phyloP scores from a whole-genome alignment of 2,797 vertebrate genomes.

The Characodon lateralis region DNA sequence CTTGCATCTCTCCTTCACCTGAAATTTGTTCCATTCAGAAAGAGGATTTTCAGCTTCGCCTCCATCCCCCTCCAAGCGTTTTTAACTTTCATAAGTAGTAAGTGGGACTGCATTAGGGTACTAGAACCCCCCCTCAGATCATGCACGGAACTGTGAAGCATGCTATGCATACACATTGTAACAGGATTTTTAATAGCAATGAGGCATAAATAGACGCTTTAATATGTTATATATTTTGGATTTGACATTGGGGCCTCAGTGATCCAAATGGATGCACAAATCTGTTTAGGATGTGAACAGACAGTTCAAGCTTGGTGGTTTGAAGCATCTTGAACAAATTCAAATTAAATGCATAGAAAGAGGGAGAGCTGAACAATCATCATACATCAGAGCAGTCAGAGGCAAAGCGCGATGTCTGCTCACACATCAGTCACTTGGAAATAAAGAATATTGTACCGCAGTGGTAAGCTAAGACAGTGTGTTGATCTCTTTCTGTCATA shows the following conservation, averaged over 20 bases:
- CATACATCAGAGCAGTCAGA: slow-evolving; percentile 62
- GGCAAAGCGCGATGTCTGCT: slow-evolving; percentile 42
- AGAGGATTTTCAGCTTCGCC: slow-evolving; percentile 49
- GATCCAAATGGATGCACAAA: slow-evolving; percentile 66
- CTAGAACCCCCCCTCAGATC: slow-evolving; percentile 40
- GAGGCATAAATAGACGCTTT: slow-evolving; percentile 70
- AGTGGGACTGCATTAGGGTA: slow-evolving; percentile 57
- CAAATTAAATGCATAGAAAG: slow-evolving; percentile 62
- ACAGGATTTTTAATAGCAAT: slow-evolving; percentile 76
- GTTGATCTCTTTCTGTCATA: slow-evolving; percentile 56
- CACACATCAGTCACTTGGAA: slow-evolving; percentile 65
- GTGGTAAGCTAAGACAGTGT: slow-evolving; percentile 33
- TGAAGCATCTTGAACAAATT: slow-evolving; percentile 65
- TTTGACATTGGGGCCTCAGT: slow-evolving; percentile 61
- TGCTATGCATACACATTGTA: slow-evolving; percentile 65
- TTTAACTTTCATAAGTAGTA: slow-evolving; percentile 60
- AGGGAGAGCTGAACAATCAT: slow-evolving; percentile 56
- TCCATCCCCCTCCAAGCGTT: slow-evolving; percentile 36
- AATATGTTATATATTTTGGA: slow-evolving; percentile 71
- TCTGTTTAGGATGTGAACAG: slow-evolving; percentile 65
- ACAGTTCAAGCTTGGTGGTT: slow-evolving; percentile 53
- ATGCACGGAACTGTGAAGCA: slow-evolving; percentile 55
- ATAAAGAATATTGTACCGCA: slow-evolving; percentile 59
- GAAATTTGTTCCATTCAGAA: slow-evolving; percentile 36
- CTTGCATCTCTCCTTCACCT: slow-evolving; percentile 36